Evolutionary conservation across 2,888 invertebrate genomes (phyloP).

Genomic region (Athalia circularis): DNA sequence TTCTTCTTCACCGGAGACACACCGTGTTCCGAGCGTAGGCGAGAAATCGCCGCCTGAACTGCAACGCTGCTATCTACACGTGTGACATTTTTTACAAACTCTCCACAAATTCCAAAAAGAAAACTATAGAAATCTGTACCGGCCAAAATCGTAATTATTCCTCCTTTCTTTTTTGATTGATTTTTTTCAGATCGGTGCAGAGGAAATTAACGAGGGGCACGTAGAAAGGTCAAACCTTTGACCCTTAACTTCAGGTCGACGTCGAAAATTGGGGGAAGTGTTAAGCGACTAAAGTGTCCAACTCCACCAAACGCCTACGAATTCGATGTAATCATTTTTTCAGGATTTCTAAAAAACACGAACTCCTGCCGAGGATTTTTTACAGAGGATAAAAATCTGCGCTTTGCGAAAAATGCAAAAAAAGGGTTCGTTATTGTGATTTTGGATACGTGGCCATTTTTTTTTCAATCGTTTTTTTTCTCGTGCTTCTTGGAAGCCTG

Average conservation of each 20-base stretch:
- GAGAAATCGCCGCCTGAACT: conserved; percentile 7
- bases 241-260: conserved; percentile 21
- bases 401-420: too few relatives aligned
- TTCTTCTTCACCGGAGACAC: conserved; percentile 38
- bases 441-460: too few relatives aligned
- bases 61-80: neutral
- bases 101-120: too few relatives aligned
- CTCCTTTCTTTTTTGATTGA: neutral
- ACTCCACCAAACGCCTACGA: too few relatives aligned
- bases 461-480: too few relatives aligned
- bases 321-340: too few relatives aligned
- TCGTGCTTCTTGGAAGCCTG: too few relatives aligned
- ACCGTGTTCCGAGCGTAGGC: conserved; percentile 36
- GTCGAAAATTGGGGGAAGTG: conserved; percentile 22
- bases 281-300: conserved; percentile 27
- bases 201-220: conserved; percentile 29
- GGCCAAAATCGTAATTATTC: neutral
- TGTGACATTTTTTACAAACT: neutral
- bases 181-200: neutral
- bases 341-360: neutral
- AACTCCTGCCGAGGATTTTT: neutral
- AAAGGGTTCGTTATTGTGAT: too few relatives aligned
- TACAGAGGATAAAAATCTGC: too few relatives aligned
- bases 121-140: neutral
- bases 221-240: neutral